Base-by-base conservation (phyloP, 2,888 invertebrate genomes). In the Sepiola atlantica region DNA sequence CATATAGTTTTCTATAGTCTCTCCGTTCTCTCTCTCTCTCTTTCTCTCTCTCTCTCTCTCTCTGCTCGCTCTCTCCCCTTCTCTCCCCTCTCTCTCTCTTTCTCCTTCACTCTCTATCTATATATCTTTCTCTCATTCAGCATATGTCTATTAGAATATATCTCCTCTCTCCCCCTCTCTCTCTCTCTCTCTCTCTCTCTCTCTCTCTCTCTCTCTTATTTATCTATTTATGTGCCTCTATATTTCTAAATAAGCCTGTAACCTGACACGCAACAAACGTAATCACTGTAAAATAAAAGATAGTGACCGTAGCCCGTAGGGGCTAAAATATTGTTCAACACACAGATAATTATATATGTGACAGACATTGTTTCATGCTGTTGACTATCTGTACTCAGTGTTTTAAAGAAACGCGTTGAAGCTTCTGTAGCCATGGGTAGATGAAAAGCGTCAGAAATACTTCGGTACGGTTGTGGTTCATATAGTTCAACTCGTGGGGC, bases 241-340 rank as follows among this genome's bases (percentile, higher is more conserved):
- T 77, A 14, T 77, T 16, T 77, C 32, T 14, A n/a, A 77, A 32
- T 77, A 77, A 77, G n/a, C 77, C 32, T 32, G 77, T 77, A 77
- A n/a, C 77, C 77, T 32, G 77, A 77, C 77, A 77, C 77, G 8
- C n/a, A 77, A 18, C 77, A 77, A 45, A 77, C 32, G 77, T 32
- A 77, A 77, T 77, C 77, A 77, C 16, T 77, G 16, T 77, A 77
- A 32, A 77, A 16, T n/a, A 77, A 77, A 32, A 18, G n/a, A 32
- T n/a, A 77, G n/a, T n/a, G n/a, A n/a, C n/a, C 32, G 16, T 77
- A 77, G 77, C 77, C 77, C 32, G n/a, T 77, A 77, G 77, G n/a
- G 32, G 32, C n/a, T 77, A 77, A 77, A 77, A 77, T 77, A 77
- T 77, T 77, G 77, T 77, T 77, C n/a, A 77, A 77, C n/a, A 77